Evolutionary conservation across 2,888 invertebrate genomes (phyloP).

Genomic region (Trissonchulus latispiculum): DNA sequence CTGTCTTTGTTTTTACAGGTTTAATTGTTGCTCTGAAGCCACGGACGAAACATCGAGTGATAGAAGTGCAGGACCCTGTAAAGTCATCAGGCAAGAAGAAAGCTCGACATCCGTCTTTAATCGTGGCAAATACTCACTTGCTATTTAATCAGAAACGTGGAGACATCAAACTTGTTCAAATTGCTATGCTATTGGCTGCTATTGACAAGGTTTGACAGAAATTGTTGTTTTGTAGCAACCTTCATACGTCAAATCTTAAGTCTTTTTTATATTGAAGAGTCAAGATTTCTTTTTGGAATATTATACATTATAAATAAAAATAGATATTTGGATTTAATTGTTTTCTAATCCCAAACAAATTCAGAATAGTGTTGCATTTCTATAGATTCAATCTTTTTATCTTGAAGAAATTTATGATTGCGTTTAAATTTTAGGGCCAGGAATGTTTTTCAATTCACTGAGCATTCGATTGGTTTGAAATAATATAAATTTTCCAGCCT

Average conservation of each 20-base stretch:
- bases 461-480: neutral
- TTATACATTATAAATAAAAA: neutral
- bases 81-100: conserved; percentile 13
- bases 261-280: neutral
- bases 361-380: no score
- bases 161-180: conserved; percentile 79
- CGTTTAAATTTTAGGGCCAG: neutral
- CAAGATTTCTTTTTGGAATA: neutral
- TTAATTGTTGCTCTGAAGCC: neutral
- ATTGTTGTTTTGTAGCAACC: neutral
- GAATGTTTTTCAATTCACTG: neutral
- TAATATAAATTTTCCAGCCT: no score
- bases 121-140: conserved; percentile 85
- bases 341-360: neutral
- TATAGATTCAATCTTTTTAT: no score
- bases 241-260: neutral
- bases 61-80: neutral
- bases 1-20: neutral
- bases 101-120: conserved; percentile 45
- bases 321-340: neutral
- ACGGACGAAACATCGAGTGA: conserved; percentile 23
- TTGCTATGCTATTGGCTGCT: conserved; percentile 69
- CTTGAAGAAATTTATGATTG: no score
- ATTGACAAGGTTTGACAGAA: conserved; percentile 60
- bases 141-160: conserved; percentile 78